Percentiles rank a stretch among this genome's conserved stretches.
Evolutionary conservation across 2,888 invertebrate genomes (phyloP).

Genomic region (Lasioglossum morio): DNA sequence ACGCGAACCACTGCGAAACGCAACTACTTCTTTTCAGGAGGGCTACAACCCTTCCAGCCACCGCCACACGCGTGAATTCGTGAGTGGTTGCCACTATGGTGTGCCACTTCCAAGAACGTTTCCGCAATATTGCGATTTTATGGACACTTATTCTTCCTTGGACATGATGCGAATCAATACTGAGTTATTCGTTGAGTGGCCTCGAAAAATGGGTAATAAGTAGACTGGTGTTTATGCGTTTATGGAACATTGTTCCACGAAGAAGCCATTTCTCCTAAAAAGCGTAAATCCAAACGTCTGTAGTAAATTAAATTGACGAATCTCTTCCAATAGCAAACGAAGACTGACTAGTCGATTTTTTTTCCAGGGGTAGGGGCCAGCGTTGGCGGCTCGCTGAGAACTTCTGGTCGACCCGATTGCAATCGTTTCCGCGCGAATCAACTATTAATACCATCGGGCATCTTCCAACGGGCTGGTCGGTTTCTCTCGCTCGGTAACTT

Average conservation of each 20-base stretch:
- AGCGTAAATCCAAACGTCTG: not conserved
- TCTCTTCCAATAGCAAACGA: not conserved
- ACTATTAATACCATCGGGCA: slow-evolving; percentile 76
- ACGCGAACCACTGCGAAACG: not conserved
- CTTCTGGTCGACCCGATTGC: slow-evolving; percentile 73
- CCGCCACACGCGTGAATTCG: not conserved
- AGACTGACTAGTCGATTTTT: not conserved
- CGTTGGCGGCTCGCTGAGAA: slow-evolving; percentile 60
- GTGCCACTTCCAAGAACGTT: slow-evolving; percentile 5
- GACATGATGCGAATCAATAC: not conserved
- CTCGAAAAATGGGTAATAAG: not conserved
- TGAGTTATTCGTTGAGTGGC: not conserved
- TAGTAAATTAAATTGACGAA: not conserved
- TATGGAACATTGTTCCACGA: not conserved
- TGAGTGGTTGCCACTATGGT: not conserved
- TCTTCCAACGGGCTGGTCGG: slow-evolving; percentile 53
- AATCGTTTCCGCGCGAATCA: slow-evolving; percentile 77
- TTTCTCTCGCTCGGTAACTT: slow-evolving; percentile 68
- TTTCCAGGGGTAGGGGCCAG: not conserved
- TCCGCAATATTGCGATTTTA: slow-evolving; percentile 6
- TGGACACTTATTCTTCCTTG: not conserved
- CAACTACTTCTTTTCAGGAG: not conserved
- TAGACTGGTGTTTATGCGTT: not conserved
- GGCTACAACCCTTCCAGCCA: not conserved
- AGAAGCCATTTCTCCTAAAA: not conserved